Conservation (phyloP, 2,888 invertebrate species). For the Trimorus sp. region DNA sequence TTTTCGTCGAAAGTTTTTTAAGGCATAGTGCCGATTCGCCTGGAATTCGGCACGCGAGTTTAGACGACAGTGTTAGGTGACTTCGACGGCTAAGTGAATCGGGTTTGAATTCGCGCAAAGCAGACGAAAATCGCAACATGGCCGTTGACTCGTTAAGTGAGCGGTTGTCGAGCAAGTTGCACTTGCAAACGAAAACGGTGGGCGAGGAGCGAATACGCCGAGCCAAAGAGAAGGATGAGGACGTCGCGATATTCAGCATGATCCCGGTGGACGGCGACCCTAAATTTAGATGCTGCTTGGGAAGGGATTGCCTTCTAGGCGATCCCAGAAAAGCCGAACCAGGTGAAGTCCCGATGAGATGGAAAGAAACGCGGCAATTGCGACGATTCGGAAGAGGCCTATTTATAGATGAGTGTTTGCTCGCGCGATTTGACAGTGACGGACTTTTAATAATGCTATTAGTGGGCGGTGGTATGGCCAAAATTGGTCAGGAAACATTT, state of each 20-base stretch:
- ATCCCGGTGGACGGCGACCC: slow-evolving; percentile 90
- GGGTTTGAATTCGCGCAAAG: slow-evolving; percentile 41
- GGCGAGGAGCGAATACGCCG: slow-evolving; percentile 91
- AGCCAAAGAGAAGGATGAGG: slow-evolving; percentile 92
- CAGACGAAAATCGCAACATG: slow-evolving; percentile 81
- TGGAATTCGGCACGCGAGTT: slow-evolving; percentile 2
- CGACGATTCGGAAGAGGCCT: too few species aligned
- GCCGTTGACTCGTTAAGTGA: slow-evolving; percentile 90
- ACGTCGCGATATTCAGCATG: slow-evolving; percentile 93
- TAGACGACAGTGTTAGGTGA: not conserved
- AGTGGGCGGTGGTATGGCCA: too few species aligned
- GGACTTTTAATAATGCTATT: slow-evolving; percentile 17
- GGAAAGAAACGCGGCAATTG: slow-evolving; percentile 5
- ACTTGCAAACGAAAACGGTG: slow-evolving; percentile 90
- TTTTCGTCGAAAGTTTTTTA: too few species aligned
- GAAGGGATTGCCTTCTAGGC: slow-evolving; percentile 88
- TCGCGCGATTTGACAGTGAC: slow-evolving; percentile 17
- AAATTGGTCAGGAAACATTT: too few species aligned
- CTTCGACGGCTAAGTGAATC: slow-evolving; percentile 38
- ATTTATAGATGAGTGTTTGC: not conserved
- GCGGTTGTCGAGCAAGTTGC: slow-evolving; percentile 86
- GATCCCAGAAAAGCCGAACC: slow-evolving; percentile 89
- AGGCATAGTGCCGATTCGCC: slow-evolving; percentile 25
- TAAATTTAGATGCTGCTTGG: slow-evolving; percentile 89
- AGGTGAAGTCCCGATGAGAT: slow-evolving; percentile 83